Evolutionary conservation across 1,140 invertebrate genomes (phyloP), one percentile per base, ranked within the genome.

Genomic region (Drosophila mauritiana): DNA sequence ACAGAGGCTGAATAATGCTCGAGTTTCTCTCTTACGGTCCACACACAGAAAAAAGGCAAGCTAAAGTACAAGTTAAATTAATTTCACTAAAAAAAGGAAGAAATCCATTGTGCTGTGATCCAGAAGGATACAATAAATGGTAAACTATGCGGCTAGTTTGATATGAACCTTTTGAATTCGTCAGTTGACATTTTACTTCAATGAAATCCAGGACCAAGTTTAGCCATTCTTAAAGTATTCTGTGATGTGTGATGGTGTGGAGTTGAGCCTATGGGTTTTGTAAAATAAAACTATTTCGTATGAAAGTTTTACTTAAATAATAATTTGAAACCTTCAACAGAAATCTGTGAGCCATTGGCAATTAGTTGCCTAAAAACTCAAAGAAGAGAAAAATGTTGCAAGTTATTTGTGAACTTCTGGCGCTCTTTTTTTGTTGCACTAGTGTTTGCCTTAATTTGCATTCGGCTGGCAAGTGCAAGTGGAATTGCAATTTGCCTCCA

Each of bases 401-500:
- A 65, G 36, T 39, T 49, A 51, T 70, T 73, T 46, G 39, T 17
- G 27, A 61, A 74, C 63, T 45, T 68, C 49, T 39, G 46, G 12
- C 20, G 40, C 65, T 40, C 17, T n/a, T 43, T n/a, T 43, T 64
- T 52, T 67, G 43, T 70, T 56, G 48, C 46, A 43, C 55, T 73
- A 70, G 54, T 65, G 59, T 77, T 73, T 77, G 59, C 76, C 78
- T 83, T 83, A 57, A 79, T 88, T 86, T 88, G 78, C 78, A 73
- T 75, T 63, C 75, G 73, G 67, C 55, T 58, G 55, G 31, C 63
- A 69, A 78, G 68, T 79, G 63, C 69, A 73, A 88, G 74, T 78
- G 31, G 58, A 86, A 76, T 86, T 88, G 79, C 79, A 89, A 86
- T 86, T 76, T 86, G 83, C 75, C 76, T 79, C 56, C 65, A 72